phyloP scores from a whole-genome alignment of 2,113 vertebrate species.

The Psittacus erithacus region DNA sequence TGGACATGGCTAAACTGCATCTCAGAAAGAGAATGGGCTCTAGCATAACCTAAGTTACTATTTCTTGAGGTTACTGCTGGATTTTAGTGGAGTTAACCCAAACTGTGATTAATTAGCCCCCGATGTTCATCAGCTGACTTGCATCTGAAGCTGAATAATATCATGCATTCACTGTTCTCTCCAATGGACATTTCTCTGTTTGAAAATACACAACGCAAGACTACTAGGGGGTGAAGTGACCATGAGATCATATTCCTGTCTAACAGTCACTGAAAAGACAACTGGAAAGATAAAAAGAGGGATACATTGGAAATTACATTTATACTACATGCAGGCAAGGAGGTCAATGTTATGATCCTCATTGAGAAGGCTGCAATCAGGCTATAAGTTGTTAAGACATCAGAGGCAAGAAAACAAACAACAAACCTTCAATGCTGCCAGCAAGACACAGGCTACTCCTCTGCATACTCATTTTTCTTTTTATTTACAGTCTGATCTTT shows the following conservation, averaged over 20 bases:
- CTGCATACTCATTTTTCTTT: not conserved
- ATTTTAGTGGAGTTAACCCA: not conserved
- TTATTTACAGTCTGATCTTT: not conserved
- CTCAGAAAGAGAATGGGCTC: fast-evolving
- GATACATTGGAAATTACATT: not conserved
- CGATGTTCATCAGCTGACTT: not conserved
- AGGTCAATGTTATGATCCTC: fast-evolving
- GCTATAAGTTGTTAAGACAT: not conserved
- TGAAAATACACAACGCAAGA: not conserved
- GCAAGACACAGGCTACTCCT: not conserved
- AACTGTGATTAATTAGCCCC: not conserved
- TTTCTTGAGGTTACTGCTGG: not conserved
- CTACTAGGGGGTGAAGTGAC: not conserved
- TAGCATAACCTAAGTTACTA: not conserved
- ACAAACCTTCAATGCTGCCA: not conserved
- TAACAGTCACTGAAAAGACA: not conserved
- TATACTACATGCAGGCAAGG: not conserved
- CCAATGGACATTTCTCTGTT: not conserved
- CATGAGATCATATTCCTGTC: not conserved
- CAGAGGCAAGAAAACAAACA: not conserved
- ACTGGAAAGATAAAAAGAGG: not conserved
- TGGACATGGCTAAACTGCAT: not conserved
- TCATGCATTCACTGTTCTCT: not conserved
- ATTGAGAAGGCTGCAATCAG: not conserved
- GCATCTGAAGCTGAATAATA: not conserved